These are phyloP conservation scores for Drosophila kurseongensis DNA, from an alignment of 1,140 invertebrate species.

Conservation along the genomic window DNA sequence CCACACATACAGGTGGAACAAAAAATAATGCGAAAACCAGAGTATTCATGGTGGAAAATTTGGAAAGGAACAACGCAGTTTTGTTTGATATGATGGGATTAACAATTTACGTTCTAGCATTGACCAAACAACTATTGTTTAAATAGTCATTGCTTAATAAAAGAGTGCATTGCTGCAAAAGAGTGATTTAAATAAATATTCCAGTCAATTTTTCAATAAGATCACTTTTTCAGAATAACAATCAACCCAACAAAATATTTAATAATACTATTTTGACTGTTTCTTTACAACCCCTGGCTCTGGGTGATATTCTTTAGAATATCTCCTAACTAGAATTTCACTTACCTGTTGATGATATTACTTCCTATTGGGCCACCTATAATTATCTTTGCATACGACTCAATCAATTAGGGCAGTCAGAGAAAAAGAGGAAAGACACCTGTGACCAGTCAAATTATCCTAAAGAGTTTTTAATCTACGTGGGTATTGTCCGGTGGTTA, in stretches of 20 bases:
- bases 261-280: too few species aligned
- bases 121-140: background rate
- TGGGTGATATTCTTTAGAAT: background rate
- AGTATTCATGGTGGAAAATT: constrained; percentile 46
- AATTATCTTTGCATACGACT: constrained; percentile 30
- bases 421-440: constrained; percentile 30
- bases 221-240: too few species aligned
- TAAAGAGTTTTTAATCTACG: constrained; percentile 72
- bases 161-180: too few species aligned
- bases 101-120: constrained; percentile 58
- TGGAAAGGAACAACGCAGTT: constrained; percentile 44
- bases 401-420: constrained; percentile 29
- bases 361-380: background rate
- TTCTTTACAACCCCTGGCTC: too few species aligned
- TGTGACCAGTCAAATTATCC: constrained; percentile 37
- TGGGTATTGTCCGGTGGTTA: constrained; percentile 21
- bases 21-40: constrained; percentile 13
- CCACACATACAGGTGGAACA: constrained; percentile 31
- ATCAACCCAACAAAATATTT: too few species aligned
- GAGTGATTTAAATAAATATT: too few species aligned
- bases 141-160: too few species aligned
- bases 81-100: background rate
- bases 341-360: background rate
- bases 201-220: too few species aligned
- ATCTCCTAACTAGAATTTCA: background rate